Evolutionary conservation across 2,888 invertebrate genomes (phyloP), one percentile per base, ranked within the genome.

Genomic region (Altica lythri): DNA sequence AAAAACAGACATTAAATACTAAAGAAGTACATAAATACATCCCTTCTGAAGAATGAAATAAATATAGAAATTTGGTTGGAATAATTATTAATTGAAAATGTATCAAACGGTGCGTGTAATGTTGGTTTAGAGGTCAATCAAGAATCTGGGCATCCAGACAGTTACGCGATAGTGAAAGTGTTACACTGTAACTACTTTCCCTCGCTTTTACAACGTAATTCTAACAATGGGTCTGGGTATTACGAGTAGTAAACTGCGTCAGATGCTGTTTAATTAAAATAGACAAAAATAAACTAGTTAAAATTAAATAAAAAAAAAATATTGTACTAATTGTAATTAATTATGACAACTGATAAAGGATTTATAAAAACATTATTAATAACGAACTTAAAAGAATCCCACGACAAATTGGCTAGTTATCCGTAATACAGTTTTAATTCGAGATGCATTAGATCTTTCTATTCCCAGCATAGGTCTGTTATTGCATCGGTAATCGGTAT

Each of bases 121-220:
- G 29, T 49, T 44, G 57, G 55, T 61, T 67, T 62, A 53, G 64
- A 61, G 64, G 66, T 66, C 66, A 62, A 59, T 59, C 30, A 56
- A 64, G 57, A 57, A 62, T 67, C 64, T 64, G 60, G 57, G 55
- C 63, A 61, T 59, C 63, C 62, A 56, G 61, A 64, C 71, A 68
- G 65, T 75, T 76, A 75, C 75, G 74, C 72, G 75, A 75, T 75
- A 74, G 76, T 75, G 76, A 76, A 76, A 76, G 76, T 76, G 72
- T 71, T 72, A 74, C 72, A 72, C 65, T 73, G 73, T 71, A 69
- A 68, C 71, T 71, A 76, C 75, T 76, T 76, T 76, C 75, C 72
- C 75, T 74, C 70, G 72, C 67, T 73, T 71, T 69, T 67, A 70
- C 73, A 72, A 74, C 71, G 70, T 71, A 73, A 72, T 68, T 67